phyloP scores from a whole-genome alignment of 2,113 vertebrate genomes.

The Aegypius monachus region DNA sequence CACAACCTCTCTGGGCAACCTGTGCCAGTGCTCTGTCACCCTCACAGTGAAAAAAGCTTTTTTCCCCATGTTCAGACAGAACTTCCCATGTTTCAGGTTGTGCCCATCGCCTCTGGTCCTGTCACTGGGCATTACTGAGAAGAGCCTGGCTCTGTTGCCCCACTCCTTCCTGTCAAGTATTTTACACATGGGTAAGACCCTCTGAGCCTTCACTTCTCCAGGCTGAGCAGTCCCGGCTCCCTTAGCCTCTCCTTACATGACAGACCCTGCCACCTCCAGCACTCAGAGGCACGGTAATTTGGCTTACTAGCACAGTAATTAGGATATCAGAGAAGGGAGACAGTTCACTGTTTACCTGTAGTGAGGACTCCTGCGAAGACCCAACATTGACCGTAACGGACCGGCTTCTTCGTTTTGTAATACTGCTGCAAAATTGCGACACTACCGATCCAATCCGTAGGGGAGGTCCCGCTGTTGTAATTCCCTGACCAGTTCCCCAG shows the following conservation, averaged over 20 bases:
- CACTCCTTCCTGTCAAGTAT: background rate
- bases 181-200: background rate
- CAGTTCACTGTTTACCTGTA: constrained; percentile 25
- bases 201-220: background rate
- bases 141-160: background rate
- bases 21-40: background rate
- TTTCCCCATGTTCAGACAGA: background rate
- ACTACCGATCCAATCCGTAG: constrained; percentile 61
- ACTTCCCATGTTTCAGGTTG: background rate
- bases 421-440: constrained; percentile 60
- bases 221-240: background rate
- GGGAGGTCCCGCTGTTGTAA: constrained; percentile 12
- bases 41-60: background rate
- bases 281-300: background rate
- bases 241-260: background rate
- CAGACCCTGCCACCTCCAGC: background rate
- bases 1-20: background rate
- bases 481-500: constrained; percentile 62
- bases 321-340: background rate
- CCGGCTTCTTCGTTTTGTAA: background rate
- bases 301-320: background rate
- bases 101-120: background rate
- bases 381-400: constrained; percentile 67
- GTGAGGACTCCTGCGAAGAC: constrained; percentile 72
- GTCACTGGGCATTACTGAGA: background rate